Base-by-base conservation (phyloP, 1,140 invertebrate genomes). In the Alviniconcha marisindica region DNA sequence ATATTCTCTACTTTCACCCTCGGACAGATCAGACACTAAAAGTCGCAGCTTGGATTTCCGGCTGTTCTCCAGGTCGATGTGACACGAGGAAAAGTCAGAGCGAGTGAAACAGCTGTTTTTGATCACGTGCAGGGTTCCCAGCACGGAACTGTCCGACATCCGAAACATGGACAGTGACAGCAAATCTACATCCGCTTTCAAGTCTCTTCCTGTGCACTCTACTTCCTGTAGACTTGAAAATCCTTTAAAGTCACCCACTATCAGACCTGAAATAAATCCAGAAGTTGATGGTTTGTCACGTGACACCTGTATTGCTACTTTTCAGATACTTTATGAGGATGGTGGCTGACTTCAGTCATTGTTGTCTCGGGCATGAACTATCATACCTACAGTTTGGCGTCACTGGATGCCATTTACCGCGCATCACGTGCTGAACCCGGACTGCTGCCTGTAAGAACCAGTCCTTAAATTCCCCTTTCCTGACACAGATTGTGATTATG, bases 171-270 rank as follows among this genome's bases (percentile, higher is more conserved):
- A 24, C 1, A 80, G 36, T 21, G 60, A 63, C 12, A 80, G n/a
- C 0, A 78, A 42, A 21, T 69, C 56, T 2, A 69, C 78, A 44
- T 80, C 33, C 56, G 31, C 56, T 42, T 63, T 38, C 15, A 80
- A 60, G 56, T 66, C n/a, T 31, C n/a, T 44, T 33, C 78, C 78
- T 38, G 56, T 40, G 40, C 78, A 80, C 24, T 80, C 78, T 28
- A 80, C 78, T 63, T 80, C 78, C 31, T 66, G 33, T 14, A 80
- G 36, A 21, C 78, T 80, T 15, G 78, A 31, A 24, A 80, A 63
- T 18, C 48, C 40, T 18, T 28, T 38, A 40, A 80, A 80, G 31
- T 80, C 56, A 7, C 60, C 36, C 7, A 66, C 78, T 36, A 5
- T 36, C 60, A 80, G 18, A 4, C 78, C 78, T 63, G 54, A n/a